A percentile compares a stretch with the other conserved stretches of the same genome.
These are phyloP conservation scores for Paramormyrops hopkinsi DNA, from an alignment of 2,797 vertebrate species.

Conservation along the genomic window DNA sequence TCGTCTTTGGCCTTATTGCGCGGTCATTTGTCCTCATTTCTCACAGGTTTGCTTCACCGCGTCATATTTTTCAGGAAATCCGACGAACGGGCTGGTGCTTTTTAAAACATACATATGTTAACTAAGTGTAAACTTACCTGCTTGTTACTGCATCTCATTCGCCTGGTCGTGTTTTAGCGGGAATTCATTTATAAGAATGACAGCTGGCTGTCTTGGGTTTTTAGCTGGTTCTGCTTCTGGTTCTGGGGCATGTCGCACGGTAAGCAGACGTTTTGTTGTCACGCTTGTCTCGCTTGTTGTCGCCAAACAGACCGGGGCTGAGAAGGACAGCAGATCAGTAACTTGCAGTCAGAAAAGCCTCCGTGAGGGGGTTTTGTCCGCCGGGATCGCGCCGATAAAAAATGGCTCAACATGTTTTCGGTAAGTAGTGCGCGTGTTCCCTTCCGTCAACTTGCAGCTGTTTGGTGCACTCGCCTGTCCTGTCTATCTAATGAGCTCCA, in stretches of 20 bases:
- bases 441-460: not conserved
- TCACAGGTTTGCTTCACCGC: not conserved
- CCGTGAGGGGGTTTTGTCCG: conserved; percentile 32
- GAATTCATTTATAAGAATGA: not conserved
- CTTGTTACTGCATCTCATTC: not conserved
- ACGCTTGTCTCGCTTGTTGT: not conserved
- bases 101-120: not conserved
- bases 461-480: not conserved
- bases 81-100: not conserved
- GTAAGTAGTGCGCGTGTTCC: conserved; percentile 34
- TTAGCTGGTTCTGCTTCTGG: not conserved
- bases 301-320: not conserved
- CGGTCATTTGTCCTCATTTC: not conserved
- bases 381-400: conserved; percentile 28
- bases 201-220: not conserved
- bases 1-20: not conserved
- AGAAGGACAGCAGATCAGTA: conserved; percentile 4
- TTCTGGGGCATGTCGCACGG: not conserved
- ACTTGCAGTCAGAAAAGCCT: conserved; percentile 14
- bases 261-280: not conserved
- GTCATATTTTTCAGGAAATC: not conserved
- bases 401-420: conserved; percentile 50
- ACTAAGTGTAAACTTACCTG: not conserved
- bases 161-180: not conserved
- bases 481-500: not conserved